Percentiles rank a stretch among this genome's conserved stretches.
These are phyloP conservation scores for Aricia agestis DNA, from an alignment of 1,140 invertebrate genomes.

Conservation along the genomic window DNA sequence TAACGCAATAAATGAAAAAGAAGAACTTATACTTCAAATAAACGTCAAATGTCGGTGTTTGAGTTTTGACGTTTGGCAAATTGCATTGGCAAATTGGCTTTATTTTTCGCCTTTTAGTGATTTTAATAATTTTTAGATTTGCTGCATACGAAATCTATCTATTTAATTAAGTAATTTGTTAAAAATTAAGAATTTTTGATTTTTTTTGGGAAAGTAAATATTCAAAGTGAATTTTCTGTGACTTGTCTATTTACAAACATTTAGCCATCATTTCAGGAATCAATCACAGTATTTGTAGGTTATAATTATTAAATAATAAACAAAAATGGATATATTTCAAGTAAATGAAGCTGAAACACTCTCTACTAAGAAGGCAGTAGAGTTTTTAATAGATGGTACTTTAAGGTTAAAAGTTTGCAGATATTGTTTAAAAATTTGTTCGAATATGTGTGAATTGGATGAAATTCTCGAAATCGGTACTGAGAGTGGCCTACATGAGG, in stretches of 20 bases:
- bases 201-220: too few species aligned
- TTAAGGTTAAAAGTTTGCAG: constrained; percentile 58
- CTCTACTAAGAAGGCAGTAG: constrained; percentile 56
- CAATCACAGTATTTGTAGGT: not conserved
- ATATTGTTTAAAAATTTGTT: constrained; percentile 50
- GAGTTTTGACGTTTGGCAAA: too few species aligned
- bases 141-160: too few species aligned
- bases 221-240: not conserved
- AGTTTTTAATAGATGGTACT: constrained; percentile 51
- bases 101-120: too few species aligned
- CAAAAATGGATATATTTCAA: not conserved
- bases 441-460: constrained; percentile 49
- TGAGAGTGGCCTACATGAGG: constrained; percentile 47
- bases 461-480: constrained; percentile 52
- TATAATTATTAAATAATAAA: not conserved
- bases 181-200: too few species aligned
- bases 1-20: too few species aligned
- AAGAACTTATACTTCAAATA: too few species aligned
- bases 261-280: not conserved
- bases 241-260: not conserved
- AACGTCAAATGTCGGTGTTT: too few species aligned
- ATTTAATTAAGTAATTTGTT: too few species aligned
- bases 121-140: too few species aligned
- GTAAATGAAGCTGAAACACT: constrained; percentile 29
- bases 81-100: too few species aligned